Percentiles rank a stretch among this genome's conserved stretches.
phyloP scores from a whole-genome alignment of 2,113 vertebrate genomes.

The Corythoichthys haematopterus region DNA sequence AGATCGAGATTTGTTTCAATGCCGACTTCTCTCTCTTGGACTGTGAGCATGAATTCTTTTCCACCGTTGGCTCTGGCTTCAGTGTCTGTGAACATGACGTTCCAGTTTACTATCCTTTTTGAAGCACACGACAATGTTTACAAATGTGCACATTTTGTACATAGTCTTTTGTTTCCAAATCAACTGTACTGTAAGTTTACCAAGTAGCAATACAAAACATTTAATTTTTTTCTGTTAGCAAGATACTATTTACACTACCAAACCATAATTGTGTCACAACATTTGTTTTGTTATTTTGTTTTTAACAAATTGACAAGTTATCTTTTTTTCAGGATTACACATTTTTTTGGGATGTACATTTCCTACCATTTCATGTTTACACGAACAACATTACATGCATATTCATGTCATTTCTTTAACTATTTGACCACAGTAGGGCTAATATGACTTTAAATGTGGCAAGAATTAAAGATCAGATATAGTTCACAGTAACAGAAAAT shows the following conservation, averaged over 20 bases:
- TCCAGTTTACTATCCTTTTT: constrained; percentile 56
- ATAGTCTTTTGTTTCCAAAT: neutral
- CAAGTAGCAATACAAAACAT: neutral
- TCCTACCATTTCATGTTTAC: neutral
- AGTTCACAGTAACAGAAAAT: neutral
- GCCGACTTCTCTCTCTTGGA: constrained; percentile 45
- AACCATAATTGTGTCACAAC: neutral
- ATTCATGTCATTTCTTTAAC: neutral
- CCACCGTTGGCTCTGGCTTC: constrained; percentile 27
- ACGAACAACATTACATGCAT: neutral
- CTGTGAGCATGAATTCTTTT: constrained; percentile 39
- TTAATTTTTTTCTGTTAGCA: neutral
- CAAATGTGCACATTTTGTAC: neutral
- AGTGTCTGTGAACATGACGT: constrained; percentile 48
- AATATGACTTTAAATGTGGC: neutral
- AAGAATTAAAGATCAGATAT: neutral
- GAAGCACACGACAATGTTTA: neutral
- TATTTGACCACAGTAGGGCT: neutral
- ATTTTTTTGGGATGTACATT: neutral
- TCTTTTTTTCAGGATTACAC: too few relatives aligned
- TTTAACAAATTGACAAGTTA: neutral
- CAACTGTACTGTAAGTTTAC: constrained; percentile 10
- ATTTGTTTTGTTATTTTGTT: neutral
- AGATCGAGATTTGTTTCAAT: constrained; percentile 64
- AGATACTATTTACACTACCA: too few relatives aligned